These are phyloP conservation scores for Gopherus flavomarginatus DNA, from an alignment of 2,113 vertebrate species.

Conservation along the genomic window DNA sequence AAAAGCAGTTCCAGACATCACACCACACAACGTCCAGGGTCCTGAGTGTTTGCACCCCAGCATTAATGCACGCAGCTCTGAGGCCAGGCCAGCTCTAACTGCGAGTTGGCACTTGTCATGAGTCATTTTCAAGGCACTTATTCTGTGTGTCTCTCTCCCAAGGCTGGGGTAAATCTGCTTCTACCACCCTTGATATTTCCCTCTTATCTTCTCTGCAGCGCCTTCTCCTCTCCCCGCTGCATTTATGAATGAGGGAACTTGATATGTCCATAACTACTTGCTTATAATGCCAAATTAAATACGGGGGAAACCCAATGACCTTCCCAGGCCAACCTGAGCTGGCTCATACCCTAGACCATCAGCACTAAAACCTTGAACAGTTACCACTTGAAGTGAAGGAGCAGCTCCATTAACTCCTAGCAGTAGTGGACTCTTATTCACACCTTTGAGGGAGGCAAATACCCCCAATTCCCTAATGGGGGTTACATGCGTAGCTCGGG, in stretches of 20 bases:
- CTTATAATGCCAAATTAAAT: background rate
- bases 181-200: background rate
- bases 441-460: background rate
- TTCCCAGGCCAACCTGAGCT: background rate
- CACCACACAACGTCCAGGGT: background rate
- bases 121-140: background rate
- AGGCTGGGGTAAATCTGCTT: background rate
- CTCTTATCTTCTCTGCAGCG: background rate
- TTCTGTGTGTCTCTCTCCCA: background rate
- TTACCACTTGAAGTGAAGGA: slow-evolving; percentile 18
- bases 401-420: slow-evolving; percentile 9
- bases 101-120: background rate
- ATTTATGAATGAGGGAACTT: background rate
- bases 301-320: slow-evolving; percentile 25
- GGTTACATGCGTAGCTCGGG: background rate
- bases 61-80: background rate
- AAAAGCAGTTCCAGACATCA: background rate
- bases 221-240: background rate
- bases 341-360: background rate
- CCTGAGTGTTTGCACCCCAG: background rate
- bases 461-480: background rate
- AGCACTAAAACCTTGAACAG: slow-evolving; percentile 17
- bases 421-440: background rate
- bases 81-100: background rate
- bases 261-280: background rate